phyloP scores from a whole-genome alignment of 2,888 invertebrate genomes.

The Amiota mariae region DNA sequence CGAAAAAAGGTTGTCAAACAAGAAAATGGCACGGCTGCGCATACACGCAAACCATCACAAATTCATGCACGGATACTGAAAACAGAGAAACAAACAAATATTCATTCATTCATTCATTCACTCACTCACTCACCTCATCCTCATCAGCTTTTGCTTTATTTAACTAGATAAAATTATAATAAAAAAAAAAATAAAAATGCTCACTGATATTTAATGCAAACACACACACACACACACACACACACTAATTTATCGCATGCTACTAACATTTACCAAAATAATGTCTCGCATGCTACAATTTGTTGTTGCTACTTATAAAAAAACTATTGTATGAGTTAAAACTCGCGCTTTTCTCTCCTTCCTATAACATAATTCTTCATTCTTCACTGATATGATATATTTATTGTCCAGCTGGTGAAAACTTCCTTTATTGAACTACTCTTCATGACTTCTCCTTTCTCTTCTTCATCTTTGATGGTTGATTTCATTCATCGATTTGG shows the following conservation, averaged over 20 bases:
- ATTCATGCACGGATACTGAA: background rate
- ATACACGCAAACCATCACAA: background rate
- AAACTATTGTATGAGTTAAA: too few relatives aligned
- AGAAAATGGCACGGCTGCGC: conserved; percentile 61
- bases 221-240: background rate
- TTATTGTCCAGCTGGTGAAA: conserved; percentile 20
- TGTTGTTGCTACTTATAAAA: background rate
- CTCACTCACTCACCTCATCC: background rate
- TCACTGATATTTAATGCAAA: background rate
- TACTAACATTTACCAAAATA: conserved; percentile 6
- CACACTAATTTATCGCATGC: conserved; percentile 16
- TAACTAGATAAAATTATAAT: conserved; percentile 19
- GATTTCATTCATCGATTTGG: background rate
- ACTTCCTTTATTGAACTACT: conserved; percentile 3
- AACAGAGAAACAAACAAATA: background rate
- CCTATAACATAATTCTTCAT: background rate
- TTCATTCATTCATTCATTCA: background rate
- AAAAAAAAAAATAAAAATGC: conserved; percentile 8
- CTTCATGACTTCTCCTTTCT: too few relatives aligned
- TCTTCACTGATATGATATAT: conserved; percentile 1
- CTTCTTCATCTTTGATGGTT: background rate
- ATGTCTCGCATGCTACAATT: conserved; percentile 17
- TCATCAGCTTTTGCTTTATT: background rate
- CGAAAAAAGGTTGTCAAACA: conserved; percentile 66
- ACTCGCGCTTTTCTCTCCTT: background rate